Evolutionary conservation across 2,888 invertebrate genomes (phyloP).

Genomic region (Tinea pellionella): DNA sequence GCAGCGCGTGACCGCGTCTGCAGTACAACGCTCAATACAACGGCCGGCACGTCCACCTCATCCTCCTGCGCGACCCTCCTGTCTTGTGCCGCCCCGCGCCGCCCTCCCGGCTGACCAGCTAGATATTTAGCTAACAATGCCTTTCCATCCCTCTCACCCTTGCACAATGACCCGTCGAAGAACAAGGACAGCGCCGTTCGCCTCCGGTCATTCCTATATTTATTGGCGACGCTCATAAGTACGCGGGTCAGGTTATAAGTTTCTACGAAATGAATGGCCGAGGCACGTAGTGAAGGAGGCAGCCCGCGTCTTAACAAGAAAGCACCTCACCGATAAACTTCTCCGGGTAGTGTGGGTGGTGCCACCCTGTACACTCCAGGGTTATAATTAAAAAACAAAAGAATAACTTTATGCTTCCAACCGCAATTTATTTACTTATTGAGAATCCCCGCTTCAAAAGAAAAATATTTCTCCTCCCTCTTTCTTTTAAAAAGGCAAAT

Average conservation of each 20-base stretch:
- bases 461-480: neutral
- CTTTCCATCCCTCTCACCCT: conserved; percentile 16
- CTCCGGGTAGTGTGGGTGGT: conserved; percentile 31
- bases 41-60: conserved; percentile 62
- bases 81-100: conserved; percentile 41
- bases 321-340: conserved; percentile 57
- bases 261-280: conserved; percentile 66
- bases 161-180: conserved; percentile 17
- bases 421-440: conserved; percentile 34
- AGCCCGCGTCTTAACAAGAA: conserved; percentile 58
- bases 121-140: conserved; percentile 69
- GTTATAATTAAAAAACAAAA: conserved; percentile 70
- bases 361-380: conserved; percentile 31
- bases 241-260: conserved; percentile 70
- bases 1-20: conserved; percentile 70
- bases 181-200: conserved; percentile 46
- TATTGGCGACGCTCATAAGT: conserved; percentile 70
- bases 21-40: conserved; percentile 70
- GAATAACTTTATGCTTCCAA: conserved; percentile 63
- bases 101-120: conserved; percentile 56
- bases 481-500: neutral
- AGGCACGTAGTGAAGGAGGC: conserved; percentile 56
- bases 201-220: conserved; percentile 68
- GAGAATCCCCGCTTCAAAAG: neutral
- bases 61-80: conserved; percentile 30